phyloP scores from a whole-genome alignment of 2,113 vertebrate species.

The Hyaena hyaena region DNA sequence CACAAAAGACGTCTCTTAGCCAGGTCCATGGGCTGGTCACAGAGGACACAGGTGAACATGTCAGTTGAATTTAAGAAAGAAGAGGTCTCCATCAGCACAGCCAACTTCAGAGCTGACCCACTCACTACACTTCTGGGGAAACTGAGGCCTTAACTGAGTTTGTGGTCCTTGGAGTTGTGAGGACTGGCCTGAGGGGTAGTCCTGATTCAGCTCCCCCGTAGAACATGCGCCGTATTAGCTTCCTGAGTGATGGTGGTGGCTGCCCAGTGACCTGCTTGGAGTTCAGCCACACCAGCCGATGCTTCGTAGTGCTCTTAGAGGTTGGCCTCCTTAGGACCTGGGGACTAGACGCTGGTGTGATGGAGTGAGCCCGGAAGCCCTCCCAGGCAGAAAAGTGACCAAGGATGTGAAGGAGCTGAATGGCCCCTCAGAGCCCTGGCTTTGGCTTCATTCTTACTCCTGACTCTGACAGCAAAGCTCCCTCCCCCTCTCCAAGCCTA shows the following conservation, averaged over 20 bases:
- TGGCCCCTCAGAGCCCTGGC: neutral
- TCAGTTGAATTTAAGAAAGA: neutral
- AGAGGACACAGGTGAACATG: neutral
- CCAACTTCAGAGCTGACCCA: neutral
- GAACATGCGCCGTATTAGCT: no score
- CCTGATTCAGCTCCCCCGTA: neutral
- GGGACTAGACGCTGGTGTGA: neutral
- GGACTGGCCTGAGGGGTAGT: rapidly evolving
- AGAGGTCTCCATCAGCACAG: neutral
- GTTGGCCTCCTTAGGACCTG: neutral
- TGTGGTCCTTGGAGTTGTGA: neutral
- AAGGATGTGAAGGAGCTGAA: neutral
- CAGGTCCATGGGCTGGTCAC: neutral
- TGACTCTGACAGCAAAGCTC: neutral
- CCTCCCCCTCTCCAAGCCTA: neutral
- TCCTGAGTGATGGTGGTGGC: neutral
- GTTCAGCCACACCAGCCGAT: neutral
- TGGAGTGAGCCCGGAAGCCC: neutral
- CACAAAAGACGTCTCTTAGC: neutral
- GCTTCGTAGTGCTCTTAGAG: neutral
- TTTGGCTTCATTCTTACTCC: neutral
- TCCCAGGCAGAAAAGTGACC: neutral
- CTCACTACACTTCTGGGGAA: neutral
- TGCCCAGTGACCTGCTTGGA: neutral
- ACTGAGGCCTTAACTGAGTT: neutral